Percentiles rank a stretch among this genome's conserved stretches.
Conservation (phyloP, 2,113 vertebrate species). For the Mus musculus region GRCm39 chrX:162201001-162201500, state of each 20-base stretch:
- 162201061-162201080: conserved; percentile 46
- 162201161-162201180: conserved; percentile 61
- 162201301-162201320: conserved; percentile 50
- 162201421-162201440: neutral
- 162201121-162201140: conserved; percentile 67
- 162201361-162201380: conserved; percentile 22
- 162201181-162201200: conserved; percentile 55
- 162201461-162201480: neutral
- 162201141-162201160: conserved; percentile 64
- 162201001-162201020: neutral
- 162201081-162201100: conserved; percentile 39
- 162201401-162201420: neutral
- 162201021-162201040: conserved; percentile 6
- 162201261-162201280: conserved; percentile 50
- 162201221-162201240: conserved; percentile 55
- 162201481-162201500: neutral
- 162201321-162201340: conserved; percentile 7
- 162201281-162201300: conserved; percentile 51
- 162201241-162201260: conserved; percentile 56
- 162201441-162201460: neutral
- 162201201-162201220: conserved; percentile 59
- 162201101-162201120: conserved; percentile 41
- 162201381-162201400: conserved; percentile 48
- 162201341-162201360: conserved; percentile 41
- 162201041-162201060: conserved; percentile 58